Evolutionary conservation across 1,140 invertebrate species (phyloP).

Genomic region (Drosophila ohnishii): DNA sequence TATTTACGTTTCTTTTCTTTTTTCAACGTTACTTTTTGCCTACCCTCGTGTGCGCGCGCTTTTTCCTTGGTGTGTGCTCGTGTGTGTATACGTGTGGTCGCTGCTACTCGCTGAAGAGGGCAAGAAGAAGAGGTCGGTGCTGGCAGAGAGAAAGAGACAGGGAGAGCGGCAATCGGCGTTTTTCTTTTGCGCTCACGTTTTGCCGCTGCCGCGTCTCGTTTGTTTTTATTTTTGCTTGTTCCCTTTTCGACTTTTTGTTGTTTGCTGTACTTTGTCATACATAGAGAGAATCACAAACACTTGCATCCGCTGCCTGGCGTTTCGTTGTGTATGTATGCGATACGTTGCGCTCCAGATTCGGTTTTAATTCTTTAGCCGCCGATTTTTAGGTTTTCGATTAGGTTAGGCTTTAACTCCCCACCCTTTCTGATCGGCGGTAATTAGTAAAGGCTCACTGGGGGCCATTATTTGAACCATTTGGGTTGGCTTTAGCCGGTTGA

Average conservation of each 20-base stretch:
- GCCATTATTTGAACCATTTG: background rate
- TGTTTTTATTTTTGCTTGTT: constrained; percentile 80
- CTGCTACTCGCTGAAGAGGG: constrained; percentile 48
- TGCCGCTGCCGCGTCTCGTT: constrained; percentile 73
- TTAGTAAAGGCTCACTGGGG: constrained; percentile 9
- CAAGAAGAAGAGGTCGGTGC: constrained; percentile 13
- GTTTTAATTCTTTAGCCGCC: constrained; percentile 24
- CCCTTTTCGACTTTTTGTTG: constrained; percentile 78
- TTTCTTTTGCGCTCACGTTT: constrained; percentile 64
- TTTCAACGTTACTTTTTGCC: constrained; percentile 41
- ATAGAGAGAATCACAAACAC: constrained; percentile 31
- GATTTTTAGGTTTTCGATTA: constrained; percentile 15
- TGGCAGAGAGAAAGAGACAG: constrained; percentile 5
- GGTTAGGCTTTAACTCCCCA: background rate
- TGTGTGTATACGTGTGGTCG: constrained; percentile 48
- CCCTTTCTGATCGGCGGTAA: constrained; percentile 1
- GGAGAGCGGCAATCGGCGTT: constrained; percentile 40
- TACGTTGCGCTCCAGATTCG: constrained; percentile 57
- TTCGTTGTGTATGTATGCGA: constrained; percentile 11
- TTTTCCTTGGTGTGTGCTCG: constrained; percentile 47
- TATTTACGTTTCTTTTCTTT: constrained; percentile 56
- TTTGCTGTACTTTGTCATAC: constrained; percentile 78
- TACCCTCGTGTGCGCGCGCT: constrained; percentile 78
- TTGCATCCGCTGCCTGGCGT: constrained; percentile 26
- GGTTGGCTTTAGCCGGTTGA: constrained; percentile 14